Evolutionary conservation across 2,797 vertebrate genomes (phyloP).

Genomic region (Micrastur ruficollis): DNA sequence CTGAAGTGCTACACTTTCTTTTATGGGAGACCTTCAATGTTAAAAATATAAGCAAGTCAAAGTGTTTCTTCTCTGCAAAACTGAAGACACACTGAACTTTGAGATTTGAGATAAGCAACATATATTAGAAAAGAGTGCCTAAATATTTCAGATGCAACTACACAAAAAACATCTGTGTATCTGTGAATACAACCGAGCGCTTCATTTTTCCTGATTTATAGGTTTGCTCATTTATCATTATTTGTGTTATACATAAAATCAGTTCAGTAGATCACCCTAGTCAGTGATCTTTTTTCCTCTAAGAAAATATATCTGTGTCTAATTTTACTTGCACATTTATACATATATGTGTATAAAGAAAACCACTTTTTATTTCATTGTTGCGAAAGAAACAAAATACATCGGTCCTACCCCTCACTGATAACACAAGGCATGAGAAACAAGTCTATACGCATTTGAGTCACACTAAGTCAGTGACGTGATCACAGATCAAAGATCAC

Average conservation of each 20-base stretch:
- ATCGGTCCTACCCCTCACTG: background rate
- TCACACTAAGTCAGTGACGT: background rate
- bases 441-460: background rate
- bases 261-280: background rate
- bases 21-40: slow-evolving; percentile 51
- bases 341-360: background rate
- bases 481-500: background rate
- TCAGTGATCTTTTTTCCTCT: background rate
- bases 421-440: background rate
- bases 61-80: slow-evolving; percentile 27
- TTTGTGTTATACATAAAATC: background rate
- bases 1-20: slow-evolving; percentile 34
- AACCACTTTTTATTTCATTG: background rate
- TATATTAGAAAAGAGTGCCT: background rate
- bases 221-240: background rate
- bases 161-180: background rate
- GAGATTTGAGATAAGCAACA: background rate
- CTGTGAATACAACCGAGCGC: background rate
- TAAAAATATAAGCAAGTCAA: slow-evolving; percentile 56
- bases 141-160: background rate
- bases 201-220: background rate
- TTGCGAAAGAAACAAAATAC: background rate
- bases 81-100: slow-evolving; percentile 6
- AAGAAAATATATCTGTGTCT: background rate
- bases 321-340: background rate